Evolutionary conservation across 2,797 vertebrate species (phyloP).

Genomic region (Choloepus didactylus): DNA sequence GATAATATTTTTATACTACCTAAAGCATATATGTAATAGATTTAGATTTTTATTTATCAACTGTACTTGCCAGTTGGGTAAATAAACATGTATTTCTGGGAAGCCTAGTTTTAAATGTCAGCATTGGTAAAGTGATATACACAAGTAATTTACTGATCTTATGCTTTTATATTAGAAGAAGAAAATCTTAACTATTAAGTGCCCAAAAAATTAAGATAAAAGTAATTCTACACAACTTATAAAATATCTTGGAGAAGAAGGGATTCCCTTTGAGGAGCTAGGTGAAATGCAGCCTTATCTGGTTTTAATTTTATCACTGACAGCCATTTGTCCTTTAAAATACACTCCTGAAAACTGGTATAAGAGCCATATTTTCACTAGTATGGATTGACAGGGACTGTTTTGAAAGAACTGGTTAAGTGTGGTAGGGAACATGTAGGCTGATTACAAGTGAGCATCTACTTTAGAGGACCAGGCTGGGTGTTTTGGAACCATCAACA

Average conservation of each 20-base stretch:
- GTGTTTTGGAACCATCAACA: slow-evolving; percentile 1
- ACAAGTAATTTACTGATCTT: slow-evolving; percentile 41
- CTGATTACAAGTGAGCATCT: slow-evolving; percentile 41
- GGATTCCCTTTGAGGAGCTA: slow-evolving; percentile 32
- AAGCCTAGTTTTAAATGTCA: slow-evolving; percentile 65
- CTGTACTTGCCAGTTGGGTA: not conserved
- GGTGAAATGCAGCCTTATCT: slow-evolving; percentile 31
- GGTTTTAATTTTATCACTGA: slow-evolving; percentile 61
- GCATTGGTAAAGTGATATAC: slow-evolving; percentile 63
- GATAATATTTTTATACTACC: slow-evolving; percentile 49
- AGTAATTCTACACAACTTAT: slow-evolving; percentile 19
- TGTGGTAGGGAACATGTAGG: slow-evolving; percentile 36
- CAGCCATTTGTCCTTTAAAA: slow-evolving; percentile 34
- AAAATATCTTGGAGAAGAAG: slow-evolving; percentile 37
- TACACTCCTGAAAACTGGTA: slow-evolving; percentile 58
- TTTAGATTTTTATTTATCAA: slow-evolving; percentile 64
- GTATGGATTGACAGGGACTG: not conserved
- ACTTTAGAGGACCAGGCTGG: not conserved
- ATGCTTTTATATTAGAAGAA: slow-evolving; percentile 24
- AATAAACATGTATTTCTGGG: slow-evolving; percentile 46
- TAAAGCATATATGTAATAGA: slow-evolving; percentile 49
- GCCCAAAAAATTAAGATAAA: slow-evolving; percentile 54
- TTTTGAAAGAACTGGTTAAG: slow-evolving; percentile 47
- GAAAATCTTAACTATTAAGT: slow-evolving; percentile 55
- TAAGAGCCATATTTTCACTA: slow-evolving; percentile 37